Evolutionary conservation across 2,888 invertebrate species (phyloP).

Genomic region (Colletes collaris): DNA sequence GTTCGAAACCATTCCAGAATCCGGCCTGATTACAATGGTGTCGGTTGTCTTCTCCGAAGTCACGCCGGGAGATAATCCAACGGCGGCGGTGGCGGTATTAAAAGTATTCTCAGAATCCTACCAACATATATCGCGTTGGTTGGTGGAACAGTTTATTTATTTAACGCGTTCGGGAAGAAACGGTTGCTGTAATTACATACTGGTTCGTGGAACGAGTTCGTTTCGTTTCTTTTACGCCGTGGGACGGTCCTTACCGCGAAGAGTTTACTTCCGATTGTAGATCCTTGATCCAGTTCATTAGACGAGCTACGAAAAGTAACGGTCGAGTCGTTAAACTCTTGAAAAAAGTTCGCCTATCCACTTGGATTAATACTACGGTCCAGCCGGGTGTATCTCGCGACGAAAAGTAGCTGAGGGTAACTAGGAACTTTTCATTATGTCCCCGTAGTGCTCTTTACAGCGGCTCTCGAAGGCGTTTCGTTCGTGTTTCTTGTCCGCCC

Average conservation of each 20-base stretch:
- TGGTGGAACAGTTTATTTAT: too few species aligned
- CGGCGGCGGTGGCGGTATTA: too few species aligned
- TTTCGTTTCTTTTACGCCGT: conserved; percentile 27
- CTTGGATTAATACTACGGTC: conserved; percentile 20
- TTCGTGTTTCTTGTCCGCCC: neutral
- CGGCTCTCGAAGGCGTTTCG: neutral
- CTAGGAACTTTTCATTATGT: conserved; percentile 27
- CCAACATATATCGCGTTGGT: too few species aligned
- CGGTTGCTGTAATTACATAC: conserved; percentile 36
- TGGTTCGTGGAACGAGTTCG: neutral
- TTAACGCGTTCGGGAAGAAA: neutral
- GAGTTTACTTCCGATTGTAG: conserved; percentile 22
- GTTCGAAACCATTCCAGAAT: too few species aligned
- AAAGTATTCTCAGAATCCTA: too few species aligned
- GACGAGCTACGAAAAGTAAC: conserved; percentile 30
- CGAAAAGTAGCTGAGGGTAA: conserved; percentile 11
- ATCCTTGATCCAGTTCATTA: conserved; percentile 50
- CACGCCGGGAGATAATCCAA: too few species aligned
- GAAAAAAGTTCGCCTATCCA: conserved; percentile 6
- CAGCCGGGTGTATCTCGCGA: conserved; percentile 1
- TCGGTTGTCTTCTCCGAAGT: too few species aligned
- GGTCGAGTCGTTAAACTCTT: conserved; percentile 10
- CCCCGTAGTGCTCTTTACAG: neutral
- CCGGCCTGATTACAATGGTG: too few species aligned
- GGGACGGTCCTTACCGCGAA: conserved; percentile 36